Conservation (phyloP, 2,888 invertebrate species). For the Agrenia bidenticulata region DNA sequence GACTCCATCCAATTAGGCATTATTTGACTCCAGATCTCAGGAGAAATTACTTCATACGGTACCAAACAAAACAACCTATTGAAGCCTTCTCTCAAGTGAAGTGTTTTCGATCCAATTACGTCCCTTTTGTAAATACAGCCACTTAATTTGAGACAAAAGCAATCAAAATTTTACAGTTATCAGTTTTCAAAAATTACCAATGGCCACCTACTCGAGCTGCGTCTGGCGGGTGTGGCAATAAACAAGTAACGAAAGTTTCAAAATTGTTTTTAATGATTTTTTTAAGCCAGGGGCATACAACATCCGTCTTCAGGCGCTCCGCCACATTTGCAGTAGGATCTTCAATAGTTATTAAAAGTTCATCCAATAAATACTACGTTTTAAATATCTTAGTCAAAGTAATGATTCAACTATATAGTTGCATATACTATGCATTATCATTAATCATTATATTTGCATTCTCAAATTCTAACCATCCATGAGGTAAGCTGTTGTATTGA, state of each 20-base stretch:
- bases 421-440: neutral
- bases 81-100: slow-evolving; percentile 91
- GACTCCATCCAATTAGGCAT: slow-evolving; percentile 99
- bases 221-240: slow-evolving; percentile 94
- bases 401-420: no score
- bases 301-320: slow-evolving; percentile 87
- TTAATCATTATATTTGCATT: slow-evolving; percentile 1
- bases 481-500: slow-evolving; percentile 94
- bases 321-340: slow-evolving; percentile 72
- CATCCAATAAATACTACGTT: no score
- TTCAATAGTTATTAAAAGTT: slow-evolving; percentile 53
- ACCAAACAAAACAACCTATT: slow-evolving; percentile 92
- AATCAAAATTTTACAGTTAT: neutral
- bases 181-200: slow-evolving; percentile 64
- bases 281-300: slow-evolving; percentile 89
- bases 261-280: slow-evolving; percentile 80
- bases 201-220: slow-evolving; percentile 94
- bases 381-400: no score
- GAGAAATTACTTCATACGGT: slow-evolving; percentile 94
- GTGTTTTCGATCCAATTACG: slow-evolving; percentile 79
- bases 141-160: neutral
- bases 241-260: slow-evolving; percentile 85
- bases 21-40: slow-evolving; percentile 93
- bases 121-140: no score
- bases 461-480: slow-evolving; percentile 69